These are phyloP conservation scores for Scomber scombrus DNA, from an alignment of 2,113 vertebrate genomes.

Conservation along the genomic window DNA sequence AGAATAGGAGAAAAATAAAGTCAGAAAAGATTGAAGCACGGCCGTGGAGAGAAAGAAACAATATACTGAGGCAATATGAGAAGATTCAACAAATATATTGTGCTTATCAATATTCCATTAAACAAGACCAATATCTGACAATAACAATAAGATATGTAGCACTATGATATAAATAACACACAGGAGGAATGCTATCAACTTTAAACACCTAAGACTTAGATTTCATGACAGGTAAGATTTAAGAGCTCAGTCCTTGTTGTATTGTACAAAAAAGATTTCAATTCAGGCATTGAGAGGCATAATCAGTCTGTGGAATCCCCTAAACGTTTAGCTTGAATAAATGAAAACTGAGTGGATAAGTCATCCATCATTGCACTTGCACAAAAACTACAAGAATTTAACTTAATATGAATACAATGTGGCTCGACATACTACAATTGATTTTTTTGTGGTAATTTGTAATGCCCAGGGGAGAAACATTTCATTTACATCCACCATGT, in stretches of 20 bases:
- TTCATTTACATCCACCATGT: not conserved
- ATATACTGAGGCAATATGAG: too few species aligned
- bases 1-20: not conserved
- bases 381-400: not conserved
- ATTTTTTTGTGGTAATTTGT: not conserved
- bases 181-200: not conserved
- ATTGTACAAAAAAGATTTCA: not conserved
- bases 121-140: conserved; percentile 4
- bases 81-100: too few species aligned
- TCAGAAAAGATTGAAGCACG: conserved; percentile 15
- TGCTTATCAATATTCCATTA: not conserved
- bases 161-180: not conserved
- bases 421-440: not conserved
- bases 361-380: not conserved
- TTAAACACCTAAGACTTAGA: conserved; percentile 1
- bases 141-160: not conserved
- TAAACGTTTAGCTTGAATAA: conserved; percentile 17
- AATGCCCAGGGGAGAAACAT: not conserved
- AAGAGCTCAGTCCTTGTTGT: not conserved
- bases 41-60: too few species aligned
- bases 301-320: not conserved
- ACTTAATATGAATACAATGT: not conserved
- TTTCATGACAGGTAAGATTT: not conserved
- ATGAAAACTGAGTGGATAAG: not conserved
- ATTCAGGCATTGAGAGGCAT: not conserved